Conservation (phyloP, 92 coral and sea anemone species). For the Porites divaricata region DNA sequence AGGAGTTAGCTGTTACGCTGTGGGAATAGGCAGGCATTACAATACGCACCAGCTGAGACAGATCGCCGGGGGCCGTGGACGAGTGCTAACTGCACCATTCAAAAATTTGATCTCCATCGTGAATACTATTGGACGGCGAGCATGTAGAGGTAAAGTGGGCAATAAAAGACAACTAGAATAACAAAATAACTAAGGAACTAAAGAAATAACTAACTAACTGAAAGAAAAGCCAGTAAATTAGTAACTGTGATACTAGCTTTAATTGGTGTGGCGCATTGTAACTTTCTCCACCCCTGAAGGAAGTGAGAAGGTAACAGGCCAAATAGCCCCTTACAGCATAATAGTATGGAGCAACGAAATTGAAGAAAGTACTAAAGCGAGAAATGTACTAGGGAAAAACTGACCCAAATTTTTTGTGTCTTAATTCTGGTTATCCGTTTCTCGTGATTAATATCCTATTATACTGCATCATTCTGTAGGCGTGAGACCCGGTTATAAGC, state of each 20-base stretch:
- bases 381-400: too few relatives aligned
- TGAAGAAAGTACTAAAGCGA: too few relatives aligned
- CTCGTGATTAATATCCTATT: neutral
- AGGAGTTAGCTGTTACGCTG: neutral
- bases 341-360: too few relatives aligned
- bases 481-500: neutral
- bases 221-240: too few relatives aligned
- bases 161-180: neutral
- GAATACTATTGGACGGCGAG: constrained; percentile 40
- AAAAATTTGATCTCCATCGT: constrained; percentile 43
- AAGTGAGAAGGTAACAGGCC: too few relatives aligned
- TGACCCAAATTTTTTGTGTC: too few relatives aligned
- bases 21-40: constrained; percentile 35
- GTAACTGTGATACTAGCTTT: too few relatives aligned
- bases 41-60: constrained; percentile 17
- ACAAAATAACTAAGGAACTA: neutral
- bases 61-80: constrained; percentile 35
- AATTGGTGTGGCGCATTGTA: too few relatives aligned
- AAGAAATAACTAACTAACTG: neutral
- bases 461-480: neutral
- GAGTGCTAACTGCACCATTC: constrained; percentile 51
- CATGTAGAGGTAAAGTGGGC: constrained; percentile 36
- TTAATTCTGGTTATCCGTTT: neutral
- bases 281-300: too few relatives aligned
- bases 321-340: too few relatives aligned